Evolutionary conservation across 2,888 invertebrate species (phyloP).

Genomic region (Venustoraphidia nigricollis): DNA sequence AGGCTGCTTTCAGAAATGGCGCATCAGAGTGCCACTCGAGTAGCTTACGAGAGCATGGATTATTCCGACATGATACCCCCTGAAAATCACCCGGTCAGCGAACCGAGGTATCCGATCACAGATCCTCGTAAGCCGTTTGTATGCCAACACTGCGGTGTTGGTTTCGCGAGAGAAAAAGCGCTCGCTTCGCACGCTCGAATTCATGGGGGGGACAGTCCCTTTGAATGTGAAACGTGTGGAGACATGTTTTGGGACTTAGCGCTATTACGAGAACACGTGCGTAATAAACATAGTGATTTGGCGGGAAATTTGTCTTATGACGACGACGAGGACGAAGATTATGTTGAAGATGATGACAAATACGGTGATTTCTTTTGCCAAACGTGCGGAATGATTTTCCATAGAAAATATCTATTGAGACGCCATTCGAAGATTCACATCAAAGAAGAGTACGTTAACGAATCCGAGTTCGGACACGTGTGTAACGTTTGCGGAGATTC

Average conservation of each 20-base stretch:
- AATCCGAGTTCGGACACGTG: constrained; percentile 39
- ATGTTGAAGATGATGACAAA: constrained; percentile 39
- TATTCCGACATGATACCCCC: constrained; percentile 13
- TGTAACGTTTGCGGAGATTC: constrained; percentile 69
- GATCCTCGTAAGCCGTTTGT: constrained; percentile 68
- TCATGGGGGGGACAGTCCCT: constrained; percentile 65
- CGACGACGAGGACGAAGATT: constrained; percentile 31
- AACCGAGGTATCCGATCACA: constrained; percentile 34
- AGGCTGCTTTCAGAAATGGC: constrained; percentile 31
- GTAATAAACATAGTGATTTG: constrained; percentile 36
- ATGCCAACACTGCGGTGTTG: constrained; percentile 59
- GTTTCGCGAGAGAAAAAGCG: constrained; percentile 70
- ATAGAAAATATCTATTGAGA: constrained; percentile 56
- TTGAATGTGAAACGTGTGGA: constrained; percentile 64
- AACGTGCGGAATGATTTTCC: constrained; percentile 66
- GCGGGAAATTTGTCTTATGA: constrained; percentile 7
- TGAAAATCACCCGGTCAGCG: constrained; percentile 15
- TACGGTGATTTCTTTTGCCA: constrained; percentile 50
- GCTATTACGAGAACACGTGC: constrained; percentile 41
- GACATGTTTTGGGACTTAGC: constrained; percentile 65
- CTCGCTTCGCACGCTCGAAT: constrained; percentile 60
- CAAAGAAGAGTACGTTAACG: constrained; percentile 28
- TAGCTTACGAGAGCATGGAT: constrained; percentile 19
- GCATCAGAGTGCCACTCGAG: constrained; percentile 18
- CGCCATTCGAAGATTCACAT: constrained; percentile 39